Conservation (phyloP, 2,888 invertebrate species). For the Clivina fossor region DNA sequence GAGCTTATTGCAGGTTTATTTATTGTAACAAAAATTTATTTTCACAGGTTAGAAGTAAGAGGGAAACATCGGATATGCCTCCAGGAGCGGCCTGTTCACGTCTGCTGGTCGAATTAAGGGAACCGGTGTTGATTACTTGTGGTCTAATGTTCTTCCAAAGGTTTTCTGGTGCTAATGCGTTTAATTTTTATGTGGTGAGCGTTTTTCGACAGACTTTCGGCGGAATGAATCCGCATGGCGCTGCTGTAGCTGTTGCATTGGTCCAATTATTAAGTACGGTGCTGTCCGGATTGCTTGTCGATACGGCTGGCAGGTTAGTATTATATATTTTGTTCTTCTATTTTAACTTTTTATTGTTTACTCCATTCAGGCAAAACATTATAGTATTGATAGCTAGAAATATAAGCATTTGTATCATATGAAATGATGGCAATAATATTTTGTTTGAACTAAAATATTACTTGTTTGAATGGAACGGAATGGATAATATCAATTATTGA, state of each 20-base stretch:
- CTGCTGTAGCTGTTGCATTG: constrained; percentile 81
- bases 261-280: constrained; percentile 85
- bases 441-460: too few relatives aligned
- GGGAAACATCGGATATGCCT: not conserved
- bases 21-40: too few relatives aligned
- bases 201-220: constrained; percentile 84
- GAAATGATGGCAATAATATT: too few relatives aligned
- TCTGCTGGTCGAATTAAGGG: constrained; percentile 48
- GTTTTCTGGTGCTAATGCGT: constrained; percentile 80
- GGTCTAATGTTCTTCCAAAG: constrained; percentile 89
- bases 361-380: too few relatives aligned
- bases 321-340: too few relatives aligned
- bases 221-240: constrained; percentile 78
- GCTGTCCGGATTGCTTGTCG: constrained; percentile 79
- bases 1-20: too few relatives aligned
- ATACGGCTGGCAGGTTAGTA: constrained; percentile 73
- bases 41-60: constrained; percentile 9
- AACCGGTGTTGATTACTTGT: constrained; percentile 80
- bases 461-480: too few relatives aligned
- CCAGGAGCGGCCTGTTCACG: constrained; percentile 6
- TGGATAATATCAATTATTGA: too few relatives aligned
- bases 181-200: constrained; percentile 82
- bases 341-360: too few relatives aligned
- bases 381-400: too few relatives aligned
- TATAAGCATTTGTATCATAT: too few relatives aligned